phyloP scores from a whole-genome alignment of 1,140 invertebrate species.

The Drosophila murphyi region DNA sequence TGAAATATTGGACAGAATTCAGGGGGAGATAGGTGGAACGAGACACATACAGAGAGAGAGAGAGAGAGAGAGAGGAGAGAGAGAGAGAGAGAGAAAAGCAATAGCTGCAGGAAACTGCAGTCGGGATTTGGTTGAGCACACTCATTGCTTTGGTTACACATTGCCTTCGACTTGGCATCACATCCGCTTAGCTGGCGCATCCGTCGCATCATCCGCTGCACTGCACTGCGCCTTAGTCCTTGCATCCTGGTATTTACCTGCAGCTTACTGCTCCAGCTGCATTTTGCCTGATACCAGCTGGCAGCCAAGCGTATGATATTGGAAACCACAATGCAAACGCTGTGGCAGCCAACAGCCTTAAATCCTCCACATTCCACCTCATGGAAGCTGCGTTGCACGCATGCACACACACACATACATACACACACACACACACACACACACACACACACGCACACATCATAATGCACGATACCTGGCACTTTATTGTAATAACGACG shows the following conservation, averaged over 20 bases:
- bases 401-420: background rate
- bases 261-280: background rate
- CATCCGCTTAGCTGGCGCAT: constrained; percentile 38
- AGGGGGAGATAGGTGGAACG: constrained; percentile 4
- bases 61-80: constrained; percentile 1
- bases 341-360: constrained; percentile 6
- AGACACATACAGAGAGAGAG: background rate
- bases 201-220: constrained; percentile 24
- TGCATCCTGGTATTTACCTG: background rate
- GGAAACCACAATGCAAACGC: constrained; percentile 47
- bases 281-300: constrained; percentile 24
- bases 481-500: constrained; percentile 43
- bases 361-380: background rate
- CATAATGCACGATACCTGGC: constrained; percentile 47
- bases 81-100: background rate
- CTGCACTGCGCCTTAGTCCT: background rate
- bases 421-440: constrained; percentile 12
- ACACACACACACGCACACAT: constrained; percentile 15
- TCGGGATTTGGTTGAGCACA: constrained; percentile 1
- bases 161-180: constrained; percentile 24
- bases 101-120: background rate
- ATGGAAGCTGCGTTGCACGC: background rate
- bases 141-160: constrained; percentile 51
- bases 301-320: constrained; percentile 55
- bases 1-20: constrained; percentile 59